phyloP scores from a whole-genome alignment of 2,113 vertebrate species.

The Sphyrna mokarran region DNA sequence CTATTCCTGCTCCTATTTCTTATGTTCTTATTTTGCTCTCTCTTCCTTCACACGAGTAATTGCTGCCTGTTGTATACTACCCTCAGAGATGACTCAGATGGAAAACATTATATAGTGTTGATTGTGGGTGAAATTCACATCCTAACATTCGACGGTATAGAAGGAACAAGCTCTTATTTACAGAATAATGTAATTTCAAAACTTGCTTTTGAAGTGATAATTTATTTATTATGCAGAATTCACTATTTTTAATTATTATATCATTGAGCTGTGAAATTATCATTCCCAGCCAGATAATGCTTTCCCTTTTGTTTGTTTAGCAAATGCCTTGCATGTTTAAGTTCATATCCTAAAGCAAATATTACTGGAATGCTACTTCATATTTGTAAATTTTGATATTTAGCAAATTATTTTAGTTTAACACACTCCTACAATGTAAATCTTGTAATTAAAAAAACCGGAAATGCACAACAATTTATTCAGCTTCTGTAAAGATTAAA shows the following conservation, averaged over 20 bases:
- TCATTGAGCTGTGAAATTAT: slow-evolving; percentile 11
- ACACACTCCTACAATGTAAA: background rate
- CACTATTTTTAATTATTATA: background rate
- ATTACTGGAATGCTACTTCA: background rate
- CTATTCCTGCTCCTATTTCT: no score
- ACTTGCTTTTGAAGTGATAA: background rate
- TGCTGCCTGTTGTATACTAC: background rate
- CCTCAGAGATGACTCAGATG: background rate
- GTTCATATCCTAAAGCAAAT: background rate
- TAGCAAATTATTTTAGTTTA: background rate
- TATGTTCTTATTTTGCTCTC: background rate
- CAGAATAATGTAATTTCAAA: background rate
- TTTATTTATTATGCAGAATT: background rate
- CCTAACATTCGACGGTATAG: background rate
- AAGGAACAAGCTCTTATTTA: background rate
- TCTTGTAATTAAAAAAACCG: background rate
- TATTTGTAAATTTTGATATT: background rate
- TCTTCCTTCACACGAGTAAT: background rate
- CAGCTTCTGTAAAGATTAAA: background rate
- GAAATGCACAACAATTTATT: background rate
- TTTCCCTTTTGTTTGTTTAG: background rate
- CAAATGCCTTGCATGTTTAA: background rate
- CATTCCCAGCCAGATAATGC: background rate
- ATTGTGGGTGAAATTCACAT: background rate
- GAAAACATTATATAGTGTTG: background rate